A percentile compares a stretch with the other conserved stretches of the same genome.
These are phyloP conservation scores for Bucorvus abyssinicus DNA, from an alignment of 2,797 vertebrate genomes.

Conservation along the genomic window DNA sequence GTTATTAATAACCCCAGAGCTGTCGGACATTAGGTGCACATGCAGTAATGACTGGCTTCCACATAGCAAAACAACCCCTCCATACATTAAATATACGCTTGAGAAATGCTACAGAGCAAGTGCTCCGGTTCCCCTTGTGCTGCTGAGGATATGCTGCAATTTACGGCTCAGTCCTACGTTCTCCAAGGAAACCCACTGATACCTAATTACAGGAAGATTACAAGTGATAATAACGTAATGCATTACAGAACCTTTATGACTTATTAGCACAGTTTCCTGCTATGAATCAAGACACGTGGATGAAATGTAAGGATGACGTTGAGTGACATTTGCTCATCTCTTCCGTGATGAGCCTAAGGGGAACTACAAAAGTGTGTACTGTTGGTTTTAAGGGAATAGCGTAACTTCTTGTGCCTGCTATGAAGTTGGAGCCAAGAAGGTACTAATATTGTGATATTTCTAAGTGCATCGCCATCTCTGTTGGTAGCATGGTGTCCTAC, in stretches of 20 bases:
- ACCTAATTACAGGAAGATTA: constrained; percentile 60
- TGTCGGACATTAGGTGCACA: background rate
- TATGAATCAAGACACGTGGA: background rate
- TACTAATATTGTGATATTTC: background rate
- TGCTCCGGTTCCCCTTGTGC: background rate
- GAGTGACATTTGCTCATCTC: background rate
- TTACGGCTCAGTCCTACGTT: constrained; percentile 9
- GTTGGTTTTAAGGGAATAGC: background rate
- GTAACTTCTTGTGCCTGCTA: background rate
- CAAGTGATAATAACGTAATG: constrained; percentile 47
- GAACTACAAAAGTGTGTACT: background rate
- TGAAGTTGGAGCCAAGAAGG: background rate
- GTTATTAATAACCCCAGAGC: background rate
- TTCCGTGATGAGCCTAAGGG: background rate
- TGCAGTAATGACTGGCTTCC: background rate
- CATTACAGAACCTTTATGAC: constrained; percentile 45
- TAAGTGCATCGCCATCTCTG: background rate
- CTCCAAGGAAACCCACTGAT: constrained; percentile 57
- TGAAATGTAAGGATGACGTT: background rate
- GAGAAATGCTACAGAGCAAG: background rate
- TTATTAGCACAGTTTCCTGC: constrained; percentile 44
- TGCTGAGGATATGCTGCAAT: constrained; percentile 37
- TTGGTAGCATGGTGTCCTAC: background rate
- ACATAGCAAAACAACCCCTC: background rate
- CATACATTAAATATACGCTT: constrained; percentile 4